Evolutionary conservation across 2,888 invertebrate species (phyloP), one percentile per base, ranked within the genome.

Genomic region (Standfussiana lucernea): DNA sequence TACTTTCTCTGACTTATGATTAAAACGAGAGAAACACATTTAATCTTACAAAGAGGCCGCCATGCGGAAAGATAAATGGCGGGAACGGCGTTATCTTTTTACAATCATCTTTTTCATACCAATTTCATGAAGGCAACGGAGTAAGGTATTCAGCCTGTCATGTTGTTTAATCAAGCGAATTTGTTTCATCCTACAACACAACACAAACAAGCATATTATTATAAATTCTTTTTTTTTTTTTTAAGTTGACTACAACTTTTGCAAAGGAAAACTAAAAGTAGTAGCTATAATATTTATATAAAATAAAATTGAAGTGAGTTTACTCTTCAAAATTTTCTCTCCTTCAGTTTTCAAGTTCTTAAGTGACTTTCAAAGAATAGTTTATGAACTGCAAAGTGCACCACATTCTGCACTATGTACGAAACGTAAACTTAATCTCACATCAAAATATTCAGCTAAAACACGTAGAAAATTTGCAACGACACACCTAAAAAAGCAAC

Each of bases 161-260:
- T 77, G 87, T 78, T 90, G 88, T 92, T 92, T 91, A 91, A 93
- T 92, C 91, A 91, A 89, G 84, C 86, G 82, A 89, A 90, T 89
- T 89, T 86, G 86, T 88, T 87, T 83, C 76, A 72, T 32, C 64
- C 28, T 45, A 61, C 61, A 70, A 69, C 76, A 70, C 61, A 75
- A 72, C 56, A 70, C 61, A 75, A 72, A 50, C 24, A 71, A 76
- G 45, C 24, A 69, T 53, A 53, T 78, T n/a, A n/a, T 83, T 71
- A 2, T n/a, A 45, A 67, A 56, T 56, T n/a, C 6, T 32, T 10
- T 7, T 32, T 35, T 28, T 37, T 45, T 68, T 62, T 79, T 72
- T 45, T 8, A 66, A 47, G 35, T 61, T 40, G 10, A 24, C 53
- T 59, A 64, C 11, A 71, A 40, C 13, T 50, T 72, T 62, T 59